phyloP scores from a whole-genome alignment of 2,797 vertebrate genomes.

The Spea hammondii region DNA sequence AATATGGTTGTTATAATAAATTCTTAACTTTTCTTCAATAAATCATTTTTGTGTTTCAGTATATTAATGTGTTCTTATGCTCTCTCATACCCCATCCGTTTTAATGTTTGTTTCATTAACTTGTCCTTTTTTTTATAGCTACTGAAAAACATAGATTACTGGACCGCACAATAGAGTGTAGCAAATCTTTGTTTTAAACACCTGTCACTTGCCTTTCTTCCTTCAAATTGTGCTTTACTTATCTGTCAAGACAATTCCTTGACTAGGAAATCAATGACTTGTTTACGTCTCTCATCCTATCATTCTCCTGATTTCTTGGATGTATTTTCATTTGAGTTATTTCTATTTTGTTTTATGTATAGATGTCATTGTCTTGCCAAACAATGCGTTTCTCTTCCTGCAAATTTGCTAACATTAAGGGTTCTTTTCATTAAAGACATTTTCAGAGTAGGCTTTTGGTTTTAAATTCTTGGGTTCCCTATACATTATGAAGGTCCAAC shows the following conservation, averaged over 20 bases:
- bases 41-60: no score
- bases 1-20: no score
- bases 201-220: conserved; percentile 44
- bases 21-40: no score
- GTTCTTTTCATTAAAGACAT: no score
- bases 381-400: background rate
- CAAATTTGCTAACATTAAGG: no score
- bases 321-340: conserved; percentile 23
- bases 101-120: background rate
- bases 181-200: conserved; percentile 34
- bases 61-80: background rate
- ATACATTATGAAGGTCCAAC: no score
- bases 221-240: conserved; percentile 28
- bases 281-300: conserved; percentile 35
- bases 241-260: conserved; percentile 48
- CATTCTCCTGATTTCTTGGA: conserved; percentile 30
- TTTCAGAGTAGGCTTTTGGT: no score
- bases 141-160: background rate
- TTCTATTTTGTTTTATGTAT: background rate
- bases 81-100: background rate
- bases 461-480: no score
- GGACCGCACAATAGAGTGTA: conserved; percentile 16
- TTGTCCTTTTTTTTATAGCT: conserved; percentile 8
- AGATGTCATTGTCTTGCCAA: background rate
- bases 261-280: conserved; percentile 42